Evolutionary conservation across 2,113 vertebrate genomes (phyloP).

Genomic region (Mionectes macconnelli): DNA sequence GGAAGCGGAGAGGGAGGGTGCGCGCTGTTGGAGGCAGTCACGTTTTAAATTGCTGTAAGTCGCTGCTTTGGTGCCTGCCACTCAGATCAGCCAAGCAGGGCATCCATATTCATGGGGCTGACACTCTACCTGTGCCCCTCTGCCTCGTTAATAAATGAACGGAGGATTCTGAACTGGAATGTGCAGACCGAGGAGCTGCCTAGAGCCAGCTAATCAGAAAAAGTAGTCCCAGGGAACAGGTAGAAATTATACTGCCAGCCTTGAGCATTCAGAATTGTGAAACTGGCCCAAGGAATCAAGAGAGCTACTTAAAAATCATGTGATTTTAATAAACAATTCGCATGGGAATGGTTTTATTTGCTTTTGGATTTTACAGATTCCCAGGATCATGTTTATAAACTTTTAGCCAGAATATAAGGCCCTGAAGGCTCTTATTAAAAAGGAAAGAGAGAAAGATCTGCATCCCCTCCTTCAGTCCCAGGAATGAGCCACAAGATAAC

Average conservation of each 20-base stretch:
- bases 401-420: slow-evolving; percentile 13
- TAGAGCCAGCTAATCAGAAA: neutral
- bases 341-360: slow-evolving; percentile 25
- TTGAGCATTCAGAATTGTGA: neutral
- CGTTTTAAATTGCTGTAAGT: neutral
- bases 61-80: neutral
- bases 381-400: slow-evolving; percentile 35
- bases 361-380: slow-evolving; percentile 18
- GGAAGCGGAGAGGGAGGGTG: neutral
- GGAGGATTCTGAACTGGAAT: neutral
- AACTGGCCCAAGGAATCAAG: neutral
- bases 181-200: neutral
- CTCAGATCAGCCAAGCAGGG: neutral
- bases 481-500: neutral
- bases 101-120: neutral
- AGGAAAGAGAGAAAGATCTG: neutral
- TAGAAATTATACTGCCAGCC: neutral
- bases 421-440: neutral
- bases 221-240: neutral
- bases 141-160: slow-evolving; percentile 21
- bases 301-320: slow-evolving; percentile 25
- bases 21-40: neutral
- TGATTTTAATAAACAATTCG: slow-evolving; percentile 23
- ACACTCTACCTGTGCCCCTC: slow-evolving; percentile 29
- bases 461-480: neutral